phyloP scores from a whole-genome alignment of 2,113 vertebrate species.

The Tauraco erythrolophus region DNA sequence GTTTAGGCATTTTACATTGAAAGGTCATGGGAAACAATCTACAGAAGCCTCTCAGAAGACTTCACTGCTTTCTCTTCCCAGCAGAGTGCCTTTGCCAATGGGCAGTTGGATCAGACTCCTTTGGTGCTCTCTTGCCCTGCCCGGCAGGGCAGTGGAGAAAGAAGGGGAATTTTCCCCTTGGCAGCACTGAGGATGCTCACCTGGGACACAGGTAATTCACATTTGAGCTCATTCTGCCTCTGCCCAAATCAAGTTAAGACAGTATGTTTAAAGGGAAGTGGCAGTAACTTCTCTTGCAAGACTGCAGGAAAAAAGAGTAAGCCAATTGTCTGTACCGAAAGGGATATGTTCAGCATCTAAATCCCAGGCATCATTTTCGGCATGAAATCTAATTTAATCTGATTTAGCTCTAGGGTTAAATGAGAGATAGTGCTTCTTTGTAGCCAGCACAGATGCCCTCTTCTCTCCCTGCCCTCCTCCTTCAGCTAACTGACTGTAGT shows the following conservation, averaged over 20 bases:
- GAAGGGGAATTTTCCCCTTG: background rate
- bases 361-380: background rate
- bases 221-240: background rate
- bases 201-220: background rate
- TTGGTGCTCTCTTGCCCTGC: background rate
- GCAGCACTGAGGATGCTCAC: background rate
- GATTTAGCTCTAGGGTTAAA: background rate
- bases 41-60: background rate
- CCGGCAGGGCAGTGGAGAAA: accelerated
- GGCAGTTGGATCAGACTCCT: background rate
- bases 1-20: background rate
- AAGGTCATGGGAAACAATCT: background rate
- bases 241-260: background rate
- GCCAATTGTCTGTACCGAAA: background rate
- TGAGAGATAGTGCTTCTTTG: background rate
- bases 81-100: background rate
- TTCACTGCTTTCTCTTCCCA: background rate
- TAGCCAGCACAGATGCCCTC: background rate
- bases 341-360: background rate
- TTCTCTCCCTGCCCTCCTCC: background rate
- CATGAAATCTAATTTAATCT: background rate
- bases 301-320: background rate
- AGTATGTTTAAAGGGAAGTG: background rate
- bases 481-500: too few relatives aligned
- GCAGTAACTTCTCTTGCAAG: background rate